Evolutionary conservation across 2,113 vertebrate species (phyloP).

Genomic region (Nibea coibor): DNA sequence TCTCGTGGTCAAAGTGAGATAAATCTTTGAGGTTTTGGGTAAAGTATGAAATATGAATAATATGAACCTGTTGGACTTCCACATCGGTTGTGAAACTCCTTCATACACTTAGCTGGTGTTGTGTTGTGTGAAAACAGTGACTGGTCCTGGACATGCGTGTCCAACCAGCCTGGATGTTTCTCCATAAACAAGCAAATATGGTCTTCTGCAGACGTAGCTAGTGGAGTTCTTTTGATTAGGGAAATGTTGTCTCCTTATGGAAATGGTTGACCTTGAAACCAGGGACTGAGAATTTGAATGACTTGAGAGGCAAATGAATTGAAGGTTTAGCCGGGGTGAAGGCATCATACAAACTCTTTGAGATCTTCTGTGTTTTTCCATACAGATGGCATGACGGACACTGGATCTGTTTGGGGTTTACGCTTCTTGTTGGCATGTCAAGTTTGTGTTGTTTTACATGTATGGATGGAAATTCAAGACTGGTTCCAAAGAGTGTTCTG

Average conservation of each 20-base stretch:
- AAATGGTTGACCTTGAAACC: constrained; percentile 29
- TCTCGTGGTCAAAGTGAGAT: background rate
- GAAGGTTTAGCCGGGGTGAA: background rate
- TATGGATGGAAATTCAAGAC: too few relatives aligned
- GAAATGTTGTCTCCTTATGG: constrained; percentile 58
- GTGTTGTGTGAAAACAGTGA: constrained; percentile 8
- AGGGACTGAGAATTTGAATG: constrained; percentile 44
- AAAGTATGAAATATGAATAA: too few relatives aligned
- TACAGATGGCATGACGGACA: fast-evolving
- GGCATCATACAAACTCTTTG: background rate
- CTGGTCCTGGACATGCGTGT: background rate
- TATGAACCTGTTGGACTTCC: background rate
- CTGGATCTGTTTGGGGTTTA: background rate
- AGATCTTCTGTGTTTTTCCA: background rate
- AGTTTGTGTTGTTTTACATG: background rate
- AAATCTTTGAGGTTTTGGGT: background rate
- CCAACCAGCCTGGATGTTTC: constrained; percentile 13
- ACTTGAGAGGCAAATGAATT: constrained; percentile 47
- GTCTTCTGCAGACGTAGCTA: background rate
- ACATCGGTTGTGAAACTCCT: background rate
- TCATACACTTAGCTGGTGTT: background rate
- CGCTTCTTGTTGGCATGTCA: background rate
- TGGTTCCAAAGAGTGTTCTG: too few relatives aligned
- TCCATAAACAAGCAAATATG: constrained; percentile 28
- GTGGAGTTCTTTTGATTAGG: constrained; percentile 49